Base-by-base conservation (phyloP, 2,797 vertebrate genomes). In the Rachycentron canadum region DNA sequence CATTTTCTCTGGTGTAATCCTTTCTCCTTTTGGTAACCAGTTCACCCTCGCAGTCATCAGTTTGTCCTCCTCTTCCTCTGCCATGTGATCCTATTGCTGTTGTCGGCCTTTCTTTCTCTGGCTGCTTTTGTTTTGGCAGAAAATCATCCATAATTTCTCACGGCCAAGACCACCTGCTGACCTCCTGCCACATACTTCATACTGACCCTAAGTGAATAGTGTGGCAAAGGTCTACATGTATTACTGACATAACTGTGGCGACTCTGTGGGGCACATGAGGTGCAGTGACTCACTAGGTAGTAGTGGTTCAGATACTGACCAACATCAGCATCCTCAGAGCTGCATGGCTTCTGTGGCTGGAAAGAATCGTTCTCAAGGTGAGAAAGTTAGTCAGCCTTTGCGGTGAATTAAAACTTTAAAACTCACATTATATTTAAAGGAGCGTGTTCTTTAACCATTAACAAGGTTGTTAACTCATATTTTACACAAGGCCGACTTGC, bases 291-390 rank as follows among this genome's bases (percentile, higher is more conserved):
- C 6, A 36, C 34, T 36, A 36, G 34, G 34, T 10, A 36, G 34
- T 36, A n/a, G 17, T 47, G 14, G 9, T 3, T 36, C 7, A 4
- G 34, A 32, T 32, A 55, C 50, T 47, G 45, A n/a, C 45, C 8
- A 21, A 21, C 26, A 19, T 9, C 8, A 13, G 13, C 7, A 7
- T 55, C 53, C 26, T 28, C 28, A 30, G 23, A 26, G 38, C 14
- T 34, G 17, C 38, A 4, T 16, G 0, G 0, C 36, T 19, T 12
- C 5, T 0, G 1, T 19, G 21, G 32, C 26, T 40, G n/a, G 28
- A 56, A 55, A n/a, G 21, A 7, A 0, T 60, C 0, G 10, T 26
- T 52, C 25, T 11, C 13, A 17, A 3, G 16, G 25, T 28, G 50
- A 47, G 30, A 13, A 41, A 13, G 28, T 21, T 30, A 2, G 6